These are phyloP conservation scores for Polyodon spathula DNA, from an alignment of 2,113 vertebrate genomes.

Conservation along the genomic window DNA sequence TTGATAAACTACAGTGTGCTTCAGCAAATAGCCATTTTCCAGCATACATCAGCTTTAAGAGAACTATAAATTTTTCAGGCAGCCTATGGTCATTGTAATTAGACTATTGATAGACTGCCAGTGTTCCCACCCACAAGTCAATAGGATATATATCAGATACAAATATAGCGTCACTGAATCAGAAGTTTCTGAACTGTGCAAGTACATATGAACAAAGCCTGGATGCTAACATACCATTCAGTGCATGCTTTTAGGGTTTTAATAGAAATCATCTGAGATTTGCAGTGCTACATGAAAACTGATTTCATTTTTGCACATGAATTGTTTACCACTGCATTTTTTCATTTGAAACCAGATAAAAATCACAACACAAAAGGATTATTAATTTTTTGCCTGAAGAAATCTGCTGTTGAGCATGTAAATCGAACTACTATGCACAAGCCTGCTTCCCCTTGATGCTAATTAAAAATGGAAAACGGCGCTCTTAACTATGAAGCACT, in stretches of 20 bases:
- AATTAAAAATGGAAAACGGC: neutral
- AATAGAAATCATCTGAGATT: neutral
- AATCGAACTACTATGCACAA: neutral
- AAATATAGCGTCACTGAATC: slow-evolving; percentile 37
- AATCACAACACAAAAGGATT: slow-evolving; percentile 14
- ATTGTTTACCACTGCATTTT: slow-evolving; percentile 34
- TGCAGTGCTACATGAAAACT: slow-evolving; percentile 19
- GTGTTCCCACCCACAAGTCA: slow-evolving; percentile 43
- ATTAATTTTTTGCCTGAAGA: neutral
- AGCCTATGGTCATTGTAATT: slow-evolving; percentile 56
- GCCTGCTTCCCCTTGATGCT: neutral
- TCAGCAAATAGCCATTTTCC: slow-evolving; percentile 46
- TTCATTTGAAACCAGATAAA: slow-evolving; percentile 20
- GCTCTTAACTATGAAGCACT: neutral
- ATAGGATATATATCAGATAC: slow-evolving; percentile 50
- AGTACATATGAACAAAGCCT: slow-evolving; percentile 20
- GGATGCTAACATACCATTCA: slow-evolving; percentile 3
- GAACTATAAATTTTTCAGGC: slow-evolving; percentile 58
- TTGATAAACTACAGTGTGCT: slow-evolving; percentile 50
- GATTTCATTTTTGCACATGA: slow-evolving; percentile 19
- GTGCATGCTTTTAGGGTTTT: neutral
- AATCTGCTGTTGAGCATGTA: neutral
- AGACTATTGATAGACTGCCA: slow-evolving; percentile 57
- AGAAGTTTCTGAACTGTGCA: slow-evolving; percentile 32
- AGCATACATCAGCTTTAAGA: slow-evolving; percentile 56